phyloP scores from a whole-genome alignment of 1,140 invertebrate species.

The Trachymyrmex cornetzi region DNA sequence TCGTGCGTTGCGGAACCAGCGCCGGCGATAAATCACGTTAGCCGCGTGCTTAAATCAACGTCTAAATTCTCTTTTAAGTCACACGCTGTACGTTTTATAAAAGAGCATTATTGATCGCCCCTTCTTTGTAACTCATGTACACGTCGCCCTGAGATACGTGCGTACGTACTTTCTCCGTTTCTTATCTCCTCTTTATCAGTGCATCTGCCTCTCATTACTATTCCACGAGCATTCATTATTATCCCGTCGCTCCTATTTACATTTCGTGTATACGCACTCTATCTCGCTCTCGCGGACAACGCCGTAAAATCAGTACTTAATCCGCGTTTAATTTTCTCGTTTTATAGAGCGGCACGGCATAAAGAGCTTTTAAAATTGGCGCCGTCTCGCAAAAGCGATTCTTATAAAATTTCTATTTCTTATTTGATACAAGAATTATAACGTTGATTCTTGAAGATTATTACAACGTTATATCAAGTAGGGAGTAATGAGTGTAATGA shows the following conservation, averaged over 20 bases:
- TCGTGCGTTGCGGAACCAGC: slow-evolving; percentile 64
- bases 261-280: slow-evolving; percentile 49
- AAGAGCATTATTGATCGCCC: slow-evolving; percentile 69
- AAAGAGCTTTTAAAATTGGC: slow-evolving; percentile 34
- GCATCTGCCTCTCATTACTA: slow-evolving; percentile 67
- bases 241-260: slow-evolving; percentile 62
- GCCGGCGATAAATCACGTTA: slow-evolving; percentile 69
- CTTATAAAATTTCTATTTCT: slow-evolving; percentile 13
- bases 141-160: slow-evolving; percentile 61
- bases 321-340: slow-evolving; percentile 29
- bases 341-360: background rate
- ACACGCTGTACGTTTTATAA: slow-evolving; percentile 69
- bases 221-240: slow-evolving; percentile 64
- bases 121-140: slow-evolving; percentile 66
- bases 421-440: background rate
- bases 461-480: background rate
- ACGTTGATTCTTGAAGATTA: background rate
- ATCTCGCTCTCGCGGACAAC: slow-evolving; percentile 23
- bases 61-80: slow-evolving; percentile 74
- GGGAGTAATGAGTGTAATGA: background rate
- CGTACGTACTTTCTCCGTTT: slow-evolving; percentile 63
- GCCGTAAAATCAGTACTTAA: slow-evolving; percentile 20
- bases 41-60: slow-evolving; percentile 71
- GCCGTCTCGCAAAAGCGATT: background rate
- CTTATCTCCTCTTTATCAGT: slow-evolving; percentile 63